These are phyloP conservation scores for Callaeas wilsoni DNA, from an alignment of 2,113 vertebrate genomes.

Conservation along the genomic window DNA sequence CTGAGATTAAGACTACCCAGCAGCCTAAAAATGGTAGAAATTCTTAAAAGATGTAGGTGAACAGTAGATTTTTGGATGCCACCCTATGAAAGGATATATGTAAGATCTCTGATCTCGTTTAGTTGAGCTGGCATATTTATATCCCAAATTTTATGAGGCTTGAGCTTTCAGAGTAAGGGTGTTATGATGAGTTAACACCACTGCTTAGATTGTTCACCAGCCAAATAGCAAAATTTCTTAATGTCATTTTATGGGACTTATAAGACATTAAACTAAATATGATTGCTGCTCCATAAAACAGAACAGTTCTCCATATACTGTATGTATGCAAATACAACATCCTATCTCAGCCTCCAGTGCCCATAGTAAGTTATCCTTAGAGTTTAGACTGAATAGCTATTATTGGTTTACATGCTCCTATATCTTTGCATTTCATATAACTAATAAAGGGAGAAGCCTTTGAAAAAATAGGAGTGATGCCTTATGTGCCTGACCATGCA, in stretches of 20 bases:
- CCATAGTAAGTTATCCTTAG: conserved; percentile 61
- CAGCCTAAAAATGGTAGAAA: not conserved
- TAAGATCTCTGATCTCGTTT: conserved; percentile 58
- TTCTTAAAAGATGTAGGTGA: not conserved
- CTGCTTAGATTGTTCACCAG: conserved; percentile 70
- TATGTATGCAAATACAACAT: conserved; percentile 70
- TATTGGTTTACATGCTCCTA: conserved; percentile 59
- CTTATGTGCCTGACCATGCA: not conserved
- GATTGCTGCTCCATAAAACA: conserved; percentile 73
- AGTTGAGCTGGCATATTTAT: conserved; percentile 72
- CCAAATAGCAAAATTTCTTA: conserved; percentile 73
- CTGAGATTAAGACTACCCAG: not conserved
- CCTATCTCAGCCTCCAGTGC: conserved; percentile 63
- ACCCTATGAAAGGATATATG: not conserved
- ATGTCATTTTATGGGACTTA: conserved; percentile 73
- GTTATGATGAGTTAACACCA: conserved; percentile 74
- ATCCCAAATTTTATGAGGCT: conserved; percentile 65
- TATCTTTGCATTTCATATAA: conserved; percentile 54
- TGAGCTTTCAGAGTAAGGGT: conserved; percentile 64
- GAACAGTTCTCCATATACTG: conserved; percentile 62
- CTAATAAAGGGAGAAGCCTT: conserved; percentile 32
- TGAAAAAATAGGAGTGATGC: not conserved
- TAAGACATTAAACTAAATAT: conserved; percentile 77
- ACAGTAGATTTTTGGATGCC: not conserved
- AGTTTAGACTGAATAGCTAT: conserved; percentile 63